A percentile compares a stretch with the other conserved stretches of the same genome.
phyloP scores from a whole-genome alignment of 2,888 invertebrate species.

The Rosalia funebris region DNA sequence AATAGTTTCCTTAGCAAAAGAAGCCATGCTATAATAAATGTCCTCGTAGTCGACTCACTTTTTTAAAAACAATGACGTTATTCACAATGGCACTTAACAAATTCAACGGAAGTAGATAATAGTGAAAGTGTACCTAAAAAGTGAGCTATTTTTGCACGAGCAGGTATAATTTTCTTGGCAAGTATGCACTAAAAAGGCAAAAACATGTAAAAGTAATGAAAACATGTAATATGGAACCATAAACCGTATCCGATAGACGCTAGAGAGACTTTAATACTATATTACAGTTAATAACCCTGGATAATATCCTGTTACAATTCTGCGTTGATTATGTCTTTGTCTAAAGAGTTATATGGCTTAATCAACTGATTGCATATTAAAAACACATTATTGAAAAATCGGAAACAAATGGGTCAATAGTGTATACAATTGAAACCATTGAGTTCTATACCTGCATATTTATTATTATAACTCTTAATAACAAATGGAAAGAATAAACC shows the following conservation, averaged over 20 bases:
- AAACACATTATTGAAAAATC: too few relatives aligned
- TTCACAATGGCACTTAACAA: neutral
- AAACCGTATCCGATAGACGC: constrained; percentile 17
- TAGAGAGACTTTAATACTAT: constrained; percentile 24
- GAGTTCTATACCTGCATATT: too few relatives aligned
- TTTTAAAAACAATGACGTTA: constrained; percentile 1
- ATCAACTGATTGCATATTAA: too few relatives aligned
- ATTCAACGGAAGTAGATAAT: neutral
- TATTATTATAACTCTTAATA: too few relatives aligned
- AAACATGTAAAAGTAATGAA: constrained; percentile 17
- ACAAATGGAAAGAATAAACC: too few relatives aligned
- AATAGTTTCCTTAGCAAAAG: too few relatives aligned
- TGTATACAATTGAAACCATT: too few relatives aligned
- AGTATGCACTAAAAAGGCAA: neutral
- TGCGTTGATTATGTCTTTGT: neutral
- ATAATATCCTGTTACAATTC: neutral
- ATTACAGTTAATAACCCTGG: neutral
- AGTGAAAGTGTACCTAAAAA: neutral
- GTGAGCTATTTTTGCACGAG: neutral
- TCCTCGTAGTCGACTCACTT: too few relatives aligned
- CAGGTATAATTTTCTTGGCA: neutral
- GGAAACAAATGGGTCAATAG: too few relatives aligned
- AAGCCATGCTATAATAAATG: too few relatives aligned
- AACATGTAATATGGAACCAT: constrained; percentile 24
- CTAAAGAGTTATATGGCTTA: too few relatives aligned